phyloP scores from a whole-genome alignment of 2,797 vertebrate genomes.

The Myiotriccus ornatus region DNA sequence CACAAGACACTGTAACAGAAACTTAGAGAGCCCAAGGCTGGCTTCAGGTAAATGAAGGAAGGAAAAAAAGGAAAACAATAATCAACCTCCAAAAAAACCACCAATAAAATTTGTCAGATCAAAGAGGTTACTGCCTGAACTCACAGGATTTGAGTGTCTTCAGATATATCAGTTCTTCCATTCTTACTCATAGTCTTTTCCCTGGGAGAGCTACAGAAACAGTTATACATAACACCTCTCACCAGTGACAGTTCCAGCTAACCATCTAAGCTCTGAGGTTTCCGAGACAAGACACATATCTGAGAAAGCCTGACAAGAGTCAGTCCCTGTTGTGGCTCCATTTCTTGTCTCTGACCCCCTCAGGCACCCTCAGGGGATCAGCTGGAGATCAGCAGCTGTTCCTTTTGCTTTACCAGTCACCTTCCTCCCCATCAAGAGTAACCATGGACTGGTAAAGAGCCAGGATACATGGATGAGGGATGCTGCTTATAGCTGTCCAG shows the following conservation, averaged over 20 bases:
- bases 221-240: not conserved
- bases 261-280: not conserved
- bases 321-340: accelerated
- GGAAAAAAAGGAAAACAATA: not conserved
- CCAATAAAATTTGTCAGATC: not conserved
- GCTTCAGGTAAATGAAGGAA: not conserved
- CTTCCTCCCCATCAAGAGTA: accelerated
- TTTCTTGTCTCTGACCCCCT: not conserved
- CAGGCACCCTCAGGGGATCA: not conserved
- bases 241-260: not conserved
- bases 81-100: not conserved
- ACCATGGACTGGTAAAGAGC: accelerated
- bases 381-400: not conserved
- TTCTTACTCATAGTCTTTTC: not conserved
- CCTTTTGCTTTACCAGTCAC: not conserved
- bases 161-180: not conserved
- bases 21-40: not conserved
- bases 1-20: not conserved
- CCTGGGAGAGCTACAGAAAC: not conserved
- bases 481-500: not conserved
- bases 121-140: not conserved
- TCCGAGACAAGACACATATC: not conserved
- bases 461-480: accelerated
- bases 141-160: not conserved
- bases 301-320: not conserved